Percentiles rank a stretch among this genome's conserved stretches.
These are phyloP conservation scores for Halichondria panicea DNA, from an alignment of 37 sponge, comb jelly and placozoan species.

Conservation along the genomic window DNA sequence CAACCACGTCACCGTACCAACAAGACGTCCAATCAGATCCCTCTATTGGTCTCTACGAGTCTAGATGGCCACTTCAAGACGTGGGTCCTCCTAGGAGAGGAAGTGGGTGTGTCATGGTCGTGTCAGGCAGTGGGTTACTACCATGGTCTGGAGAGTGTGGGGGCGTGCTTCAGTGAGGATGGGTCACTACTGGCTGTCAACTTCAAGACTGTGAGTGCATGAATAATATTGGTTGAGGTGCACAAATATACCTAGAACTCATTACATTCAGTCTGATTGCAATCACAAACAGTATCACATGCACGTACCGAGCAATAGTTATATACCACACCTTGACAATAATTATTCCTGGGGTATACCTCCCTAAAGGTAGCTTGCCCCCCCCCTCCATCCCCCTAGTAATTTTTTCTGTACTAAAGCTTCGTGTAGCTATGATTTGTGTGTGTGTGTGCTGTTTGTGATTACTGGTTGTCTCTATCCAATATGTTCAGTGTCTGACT, in stretches of 20 bases:
- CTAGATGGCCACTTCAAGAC: conserved; percentile 70
- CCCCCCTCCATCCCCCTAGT: too few relatives aligned
- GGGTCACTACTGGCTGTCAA: conserved; percentile 78
- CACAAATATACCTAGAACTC: too few relatives aligned
- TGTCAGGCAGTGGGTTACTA: conserved; percentile 74
- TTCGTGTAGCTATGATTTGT: background rate
- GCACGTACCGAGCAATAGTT: too few relatives aligned
- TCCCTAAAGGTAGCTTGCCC: background rate
- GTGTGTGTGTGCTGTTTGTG: background rate
- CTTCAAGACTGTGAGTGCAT: conserved; percentile 52
- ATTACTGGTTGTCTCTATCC: background rate
- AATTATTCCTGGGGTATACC: too few relatives aligned
- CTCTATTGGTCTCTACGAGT: conserved; percentile 70
- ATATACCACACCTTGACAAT: too few relatives aligned
- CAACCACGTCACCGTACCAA: too few relatives aligned
- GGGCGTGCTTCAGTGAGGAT: conserved; percentile 68
- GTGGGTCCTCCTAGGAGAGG: conserved; percentile 43
- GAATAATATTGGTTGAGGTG: too few relatives aligned
- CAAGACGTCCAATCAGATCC: too few relatives aligned
- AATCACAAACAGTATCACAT: too few relatives aligned
- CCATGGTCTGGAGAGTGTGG: conserved; percentile 45
- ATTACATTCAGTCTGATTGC: too few relatives aligned
- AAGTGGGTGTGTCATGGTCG: conserved; percentile 36
- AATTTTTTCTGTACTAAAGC: background rate
- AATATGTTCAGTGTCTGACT: conserved; percentile 62